Evolutionary conservation across 2,113 vertebrate species (phyloP).

Genomic region (Callopanchax toddi): DNA sequence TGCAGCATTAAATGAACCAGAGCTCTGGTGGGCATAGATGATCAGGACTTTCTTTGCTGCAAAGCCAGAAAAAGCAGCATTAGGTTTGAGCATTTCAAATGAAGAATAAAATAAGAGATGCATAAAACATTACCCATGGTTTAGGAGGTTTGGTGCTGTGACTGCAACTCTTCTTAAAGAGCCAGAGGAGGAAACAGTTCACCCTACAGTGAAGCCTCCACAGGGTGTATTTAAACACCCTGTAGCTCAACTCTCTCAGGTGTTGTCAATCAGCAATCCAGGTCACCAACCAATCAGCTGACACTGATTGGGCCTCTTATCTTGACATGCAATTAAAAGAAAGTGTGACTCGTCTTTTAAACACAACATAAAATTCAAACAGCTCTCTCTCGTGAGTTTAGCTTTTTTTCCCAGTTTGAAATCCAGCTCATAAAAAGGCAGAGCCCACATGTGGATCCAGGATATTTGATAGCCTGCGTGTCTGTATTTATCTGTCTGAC

Average conservation of each 20-base stretch:
- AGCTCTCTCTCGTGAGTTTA: not conserved
- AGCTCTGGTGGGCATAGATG: constrained; percentile 81
- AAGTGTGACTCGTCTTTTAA: not conserved
- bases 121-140: constrained; percentile 45
- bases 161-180: not conserved
- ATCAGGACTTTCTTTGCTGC: constrained; percentile 75
- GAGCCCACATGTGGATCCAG: not conserved
- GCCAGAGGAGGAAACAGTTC: not conserved
- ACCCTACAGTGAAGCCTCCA: rapidly evolving
- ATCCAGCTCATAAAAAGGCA: not conserved
- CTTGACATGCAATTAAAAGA: not conserved
- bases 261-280: constrained; percentile 55
- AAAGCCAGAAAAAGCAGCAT: not conserved
- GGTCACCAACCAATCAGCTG: not conserved
- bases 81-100: not conserved
- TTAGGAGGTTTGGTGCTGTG: not conserved
- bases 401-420: not conserved
- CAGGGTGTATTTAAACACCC: constrained; percentile 30
- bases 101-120: not conserved
- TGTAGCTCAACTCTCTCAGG: constrained; percentile 14
- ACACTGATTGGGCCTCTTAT: not conserved
- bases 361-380: not conserved
- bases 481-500: not conserved
- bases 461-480: not conserved
- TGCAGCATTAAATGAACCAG: constrained; percentile 82